Percentiles rank a stretch among this genome's conserved stretches.
Conservation (phyloP, 2,888 invertebrate genomes). For the Platycheirus albimanus region DNA sequence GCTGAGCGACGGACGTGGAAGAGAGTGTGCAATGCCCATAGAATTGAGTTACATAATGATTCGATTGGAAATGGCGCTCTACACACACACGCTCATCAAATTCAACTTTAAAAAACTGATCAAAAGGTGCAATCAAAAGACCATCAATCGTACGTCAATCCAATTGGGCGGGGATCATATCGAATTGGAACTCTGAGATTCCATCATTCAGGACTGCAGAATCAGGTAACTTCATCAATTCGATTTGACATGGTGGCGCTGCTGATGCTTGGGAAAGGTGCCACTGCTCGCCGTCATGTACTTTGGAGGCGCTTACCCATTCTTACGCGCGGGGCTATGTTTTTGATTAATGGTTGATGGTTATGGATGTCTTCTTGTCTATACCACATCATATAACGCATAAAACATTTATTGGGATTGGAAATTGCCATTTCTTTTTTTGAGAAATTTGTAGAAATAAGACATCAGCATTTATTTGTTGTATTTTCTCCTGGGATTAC, state of each 20-base stretch:
- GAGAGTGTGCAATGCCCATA: constrained; percentile 53
- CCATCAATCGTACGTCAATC: constrained; percentile 69
- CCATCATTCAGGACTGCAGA: constrained; percentile 25
- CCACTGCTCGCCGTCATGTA: constrained; percentile 36
- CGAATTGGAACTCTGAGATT: constrained; percentile 62
- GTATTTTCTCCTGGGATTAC: constrained; percentile 76
- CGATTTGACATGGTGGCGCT: constrained; percentile 70
- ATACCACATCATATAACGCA: not conserved
- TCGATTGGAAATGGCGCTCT: constrained; percentile 54
- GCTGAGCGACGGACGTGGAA: not conserved
- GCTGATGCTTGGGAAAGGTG: constrained; percentile 35
- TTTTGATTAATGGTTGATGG: constrained; percentile 66
- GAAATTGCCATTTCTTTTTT: constrained; percentile 26
- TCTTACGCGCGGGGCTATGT: constrained; percentile 11
- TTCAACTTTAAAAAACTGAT: constrained; percentile 43
- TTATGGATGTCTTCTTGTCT: not conserved
- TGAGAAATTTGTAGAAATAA: constrained; percentile 13
- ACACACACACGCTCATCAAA: not conserved
- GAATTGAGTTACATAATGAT: constrained; percentile 43
- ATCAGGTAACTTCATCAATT: constrained; percentile 71
- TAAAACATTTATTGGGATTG: constrained; percentile 35
- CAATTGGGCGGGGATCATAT: constrained; percentile 63
- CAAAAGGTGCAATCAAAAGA: constrained; percentile 59
- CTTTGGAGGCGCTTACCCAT: constrained; percentile 44
- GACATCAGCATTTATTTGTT: constrained; percentile 32